These are phyloP conservation scores for Phalacrocorax aristotelis DNA, from an alignment of 2,113 vertebrate genomes.

Conservation along the genomic window DNA sequence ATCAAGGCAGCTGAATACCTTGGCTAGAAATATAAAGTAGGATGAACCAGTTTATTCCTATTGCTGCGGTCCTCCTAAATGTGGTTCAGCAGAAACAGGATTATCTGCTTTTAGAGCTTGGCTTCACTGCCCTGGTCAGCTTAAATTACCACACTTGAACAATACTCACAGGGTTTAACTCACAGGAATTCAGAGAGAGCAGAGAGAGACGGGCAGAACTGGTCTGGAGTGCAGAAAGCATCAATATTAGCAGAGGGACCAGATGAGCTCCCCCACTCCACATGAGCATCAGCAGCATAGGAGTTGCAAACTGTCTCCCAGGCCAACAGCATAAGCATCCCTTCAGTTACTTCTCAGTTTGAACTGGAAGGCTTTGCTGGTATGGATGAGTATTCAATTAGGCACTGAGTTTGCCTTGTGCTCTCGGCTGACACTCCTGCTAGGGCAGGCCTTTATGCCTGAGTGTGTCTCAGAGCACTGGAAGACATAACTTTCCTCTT, in stretches of 20 bases:
- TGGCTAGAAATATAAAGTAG: neutral
- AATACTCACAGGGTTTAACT: neutral
- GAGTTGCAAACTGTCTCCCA: neutral
- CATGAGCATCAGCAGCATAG: neutral
- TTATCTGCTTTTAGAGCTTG: neutral
- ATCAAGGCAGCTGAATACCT: neutral
- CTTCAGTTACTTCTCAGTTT: rapidly evolving
- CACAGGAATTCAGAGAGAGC: neutral
- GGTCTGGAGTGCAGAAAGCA: neutral
- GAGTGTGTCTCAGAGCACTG: neutral
- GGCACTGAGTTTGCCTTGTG: neutral
- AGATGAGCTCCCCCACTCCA: neutral
- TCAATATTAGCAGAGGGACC: neutral
- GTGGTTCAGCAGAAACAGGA: neutral
- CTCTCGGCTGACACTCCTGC: neutral
- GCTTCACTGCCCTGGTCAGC: neutral
- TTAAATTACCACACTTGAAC: neutral
- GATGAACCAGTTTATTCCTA: neutral
- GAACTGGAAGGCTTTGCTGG: neutral
- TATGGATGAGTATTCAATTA: neutral
- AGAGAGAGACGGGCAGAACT: neutral
- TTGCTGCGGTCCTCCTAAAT: neutral
- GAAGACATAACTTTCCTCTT: neutral
- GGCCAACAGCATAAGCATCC: neutral
- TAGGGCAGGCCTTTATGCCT: neutral